A percentile compares a stretch with the other conserved stretches of the same genome.
Conservation (phyloP, 2,888 invertebrate genomes). For the Acheta domesticus region DNA sequence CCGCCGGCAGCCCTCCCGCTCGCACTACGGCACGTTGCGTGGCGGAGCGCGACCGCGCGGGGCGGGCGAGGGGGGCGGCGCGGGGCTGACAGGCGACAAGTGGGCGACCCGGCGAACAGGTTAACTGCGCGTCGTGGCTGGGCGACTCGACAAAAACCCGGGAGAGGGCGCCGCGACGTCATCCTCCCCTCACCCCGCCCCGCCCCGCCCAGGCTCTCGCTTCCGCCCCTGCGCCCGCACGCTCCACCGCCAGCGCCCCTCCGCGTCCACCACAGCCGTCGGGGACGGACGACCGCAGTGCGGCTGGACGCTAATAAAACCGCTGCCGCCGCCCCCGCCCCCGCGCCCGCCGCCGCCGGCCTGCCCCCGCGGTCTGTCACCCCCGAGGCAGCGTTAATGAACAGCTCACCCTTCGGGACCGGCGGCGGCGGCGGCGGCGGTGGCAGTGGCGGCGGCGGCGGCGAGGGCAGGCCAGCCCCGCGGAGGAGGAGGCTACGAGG, state of each 20-base stretch:
- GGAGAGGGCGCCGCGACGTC: neutral
- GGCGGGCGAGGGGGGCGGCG: neutral
- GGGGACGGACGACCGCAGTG: neutral
- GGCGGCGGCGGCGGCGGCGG: neutral
- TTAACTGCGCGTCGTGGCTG: constrained; percentile 18
- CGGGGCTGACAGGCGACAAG: neutral
- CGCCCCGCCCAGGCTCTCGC: neutral
- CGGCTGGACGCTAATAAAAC: constrained; percentile 18
- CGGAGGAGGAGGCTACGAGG: neutral
- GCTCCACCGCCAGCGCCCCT: neutral
- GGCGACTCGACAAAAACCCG: neutral
- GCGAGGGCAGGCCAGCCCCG: too few species aligned
- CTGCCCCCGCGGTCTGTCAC: neutral
- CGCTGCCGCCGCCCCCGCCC: neutral
- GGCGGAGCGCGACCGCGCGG: too few species aligned
- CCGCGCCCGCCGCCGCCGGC: neutral
- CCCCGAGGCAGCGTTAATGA: neutral
- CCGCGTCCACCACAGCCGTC: neutral
- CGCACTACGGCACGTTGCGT: too few species aligned
- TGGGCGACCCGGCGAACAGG: neutral
- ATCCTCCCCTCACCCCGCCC: neutral
- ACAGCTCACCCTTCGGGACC: neutral
- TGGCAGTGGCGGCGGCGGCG: neutral
- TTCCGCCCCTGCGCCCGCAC: neutral
- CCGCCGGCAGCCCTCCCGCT: too few species aligned